Evolutionary conservation across 2,113 vertebrate genomes (phyloP), one percentile per base, ranked within the genome.

Genomic region (Cephalopterus ornatus): DNA sequence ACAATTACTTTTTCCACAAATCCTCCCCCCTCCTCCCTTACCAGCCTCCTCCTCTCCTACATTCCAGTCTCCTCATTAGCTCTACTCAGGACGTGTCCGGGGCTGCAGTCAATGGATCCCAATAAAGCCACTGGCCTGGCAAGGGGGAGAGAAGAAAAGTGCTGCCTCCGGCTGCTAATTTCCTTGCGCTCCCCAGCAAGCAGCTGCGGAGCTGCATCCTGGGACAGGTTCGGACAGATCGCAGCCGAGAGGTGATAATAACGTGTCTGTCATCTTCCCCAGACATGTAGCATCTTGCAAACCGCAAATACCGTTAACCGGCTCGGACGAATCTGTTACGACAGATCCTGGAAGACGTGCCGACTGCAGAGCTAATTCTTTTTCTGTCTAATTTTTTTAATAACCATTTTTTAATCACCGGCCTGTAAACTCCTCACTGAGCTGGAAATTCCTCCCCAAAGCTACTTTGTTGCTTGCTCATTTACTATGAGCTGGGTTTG

Each of bases 241-340:
- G 7, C 91, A 75, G 96, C 66, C 80, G 94, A 97, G 97, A 97
- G 97, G 99, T 99, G 99, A 99, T 99, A 99, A 99, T 99, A 99
- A 99, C 93, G 98, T 98, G 98, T 98, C 98, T 98, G 98, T 98
- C 99, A 99, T 99, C 98, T 98, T 96, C 92, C 97, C 75, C 86
- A 91, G 97, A 96, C 99, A 97, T 98, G 99, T 98, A 98, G 96
- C 95, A 97, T 98, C 99, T 98, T 99, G 99, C 98, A 98, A 97
- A 96, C 97, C 96, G 97, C 98, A 99, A 99, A 99, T 98, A 98
- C 98, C 98, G 98, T 98, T 98, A 99, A 98, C 98, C 98, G 98
- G 98, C 98, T 97, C 80, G 97, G 98, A 85, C 81, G 97, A 98
- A 98, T 99, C 98, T 98, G 98, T 98, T 98, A 98, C 95, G 74